Percentiles rank a stretch among this genome's conserved stretches.
phyloP scores from a whole-genome alignment of 2,113 vertebrate species.

The Zosterops japonicus region DNA sequence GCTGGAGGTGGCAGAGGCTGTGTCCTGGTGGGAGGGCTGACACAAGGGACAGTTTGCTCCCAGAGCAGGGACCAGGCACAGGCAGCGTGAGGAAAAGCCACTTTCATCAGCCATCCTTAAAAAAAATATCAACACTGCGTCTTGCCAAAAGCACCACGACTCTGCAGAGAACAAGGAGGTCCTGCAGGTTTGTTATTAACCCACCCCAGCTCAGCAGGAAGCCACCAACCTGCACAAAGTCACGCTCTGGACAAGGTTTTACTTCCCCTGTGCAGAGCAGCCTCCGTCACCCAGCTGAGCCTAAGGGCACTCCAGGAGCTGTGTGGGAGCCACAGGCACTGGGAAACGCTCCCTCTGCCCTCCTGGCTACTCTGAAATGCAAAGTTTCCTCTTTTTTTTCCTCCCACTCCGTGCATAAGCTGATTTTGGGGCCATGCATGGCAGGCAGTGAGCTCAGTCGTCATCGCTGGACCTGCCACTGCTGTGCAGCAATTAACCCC shows the following conservation, averaged over 20 bases:
- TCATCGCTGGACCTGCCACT: accelerated
- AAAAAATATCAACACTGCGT: background rate
- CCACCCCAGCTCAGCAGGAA: background rate
- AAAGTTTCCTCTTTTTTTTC: too few relatives aligned
- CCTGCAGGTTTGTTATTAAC: constrained; percentile 13
- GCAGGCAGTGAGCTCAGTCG: accelerated
- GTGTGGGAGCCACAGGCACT: accelerated
- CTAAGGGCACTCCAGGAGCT: background rate
- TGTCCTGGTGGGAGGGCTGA: background rate
- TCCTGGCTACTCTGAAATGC: background rate
- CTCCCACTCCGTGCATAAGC: accelerated
- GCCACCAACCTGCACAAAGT: background rate
- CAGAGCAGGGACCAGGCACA: background rate
- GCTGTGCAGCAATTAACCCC: background rate
- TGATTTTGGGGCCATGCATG: accelerated
- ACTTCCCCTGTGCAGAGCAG: background rate
- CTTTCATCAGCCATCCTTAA: background rate
- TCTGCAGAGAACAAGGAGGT: background rate
- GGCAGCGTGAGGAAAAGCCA: background rate
- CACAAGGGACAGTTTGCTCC: background rate
- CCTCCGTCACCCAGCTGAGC: background rate
- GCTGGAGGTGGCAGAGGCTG: background rate
- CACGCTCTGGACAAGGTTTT: background rate
- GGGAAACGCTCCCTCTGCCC: background rate
- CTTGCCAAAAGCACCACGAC: background rate